Conservation (phyloP, 2,797 vertebrate genomes). For the Cottoperca gobio region DNA sequence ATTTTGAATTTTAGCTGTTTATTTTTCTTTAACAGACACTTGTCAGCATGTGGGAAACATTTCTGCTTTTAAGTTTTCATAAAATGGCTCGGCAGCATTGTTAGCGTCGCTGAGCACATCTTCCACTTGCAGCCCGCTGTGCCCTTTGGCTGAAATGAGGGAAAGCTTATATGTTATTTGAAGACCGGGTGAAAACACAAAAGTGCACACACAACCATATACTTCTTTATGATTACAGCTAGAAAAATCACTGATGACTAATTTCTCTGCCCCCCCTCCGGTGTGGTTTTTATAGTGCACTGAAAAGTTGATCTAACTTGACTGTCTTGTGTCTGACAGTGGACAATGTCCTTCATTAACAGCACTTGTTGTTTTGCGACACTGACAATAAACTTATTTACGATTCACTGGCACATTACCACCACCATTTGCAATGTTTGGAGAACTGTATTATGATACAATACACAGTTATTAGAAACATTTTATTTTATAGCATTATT, state of each 20-base stretch:
- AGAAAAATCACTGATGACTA: neutral
- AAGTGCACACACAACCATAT: neutral
- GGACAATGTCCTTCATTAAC: slow-evolving; percentile 3
- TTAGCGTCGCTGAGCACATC: slow-evolving; percentile 72
- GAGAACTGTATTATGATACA: neutral
- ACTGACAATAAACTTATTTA: neutral
- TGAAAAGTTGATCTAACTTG: slow-evolving; percentile 11
- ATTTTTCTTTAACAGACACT: slow-evolving; percentile 78
- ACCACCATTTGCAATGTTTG: neutral
- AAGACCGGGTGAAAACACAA: slow-evolving; percentile 50
- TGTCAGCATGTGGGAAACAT: slow-evolving; percentile 80
- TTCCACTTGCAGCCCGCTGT: slow-evolving; percentile 68
- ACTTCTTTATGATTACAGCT: slow-evolving; percentile 27
- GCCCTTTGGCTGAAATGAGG: slow-evolving; percentile 58
- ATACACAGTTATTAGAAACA: neutral
- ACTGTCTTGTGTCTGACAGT: slow-evolving; percentile 18
- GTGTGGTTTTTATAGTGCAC: neutral
- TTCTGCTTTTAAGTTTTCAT: slow-evolving; percentile 71
- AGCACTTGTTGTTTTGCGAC: neutral
- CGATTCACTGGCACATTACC: too few relatives aligned
- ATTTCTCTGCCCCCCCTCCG: neutral
- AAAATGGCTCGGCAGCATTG: slow-evolving; percentile 74
- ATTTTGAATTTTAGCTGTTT: slow-evolving; percentile 76
- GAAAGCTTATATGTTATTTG: slow-evolving; percentile 52
- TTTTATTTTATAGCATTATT: neutral